Evolutionary conservation across 2,888 invertebrate species (phyloP).

Genomic region (Amblyteles armatorius): DNA sequence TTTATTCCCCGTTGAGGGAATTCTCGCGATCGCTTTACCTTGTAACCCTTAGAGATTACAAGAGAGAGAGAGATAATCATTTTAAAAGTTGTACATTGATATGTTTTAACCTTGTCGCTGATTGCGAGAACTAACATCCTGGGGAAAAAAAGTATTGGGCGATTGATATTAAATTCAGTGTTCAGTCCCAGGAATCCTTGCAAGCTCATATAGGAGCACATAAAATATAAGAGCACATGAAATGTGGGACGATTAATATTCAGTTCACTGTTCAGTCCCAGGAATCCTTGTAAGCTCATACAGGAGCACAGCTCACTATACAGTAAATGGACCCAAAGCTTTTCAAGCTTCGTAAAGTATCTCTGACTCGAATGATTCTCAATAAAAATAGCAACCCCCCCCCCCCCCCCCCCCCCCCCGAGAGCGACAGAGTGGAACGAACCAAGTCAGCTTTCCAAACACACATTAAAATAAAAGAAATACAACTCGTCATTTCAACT

Average conservation of each 20-base stretch:
- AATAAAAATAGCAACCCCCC: not conserved
- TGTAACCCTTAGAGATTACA: not conserved
- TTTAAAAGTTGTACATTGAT: not conserved
- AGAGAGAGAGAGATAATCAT: not conserved
- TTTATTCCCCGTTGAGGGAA: not conserved
- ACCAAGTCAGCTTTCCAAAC: constrained; percentile 1
- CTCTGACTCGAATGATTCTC: not conserved
- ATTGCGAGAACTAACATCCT: not conserved
- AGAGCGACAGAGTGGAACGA: not conserved
- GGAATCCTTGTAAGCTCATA: not conserved
- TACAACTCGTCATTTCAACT: not conserved
- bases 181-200: no score
- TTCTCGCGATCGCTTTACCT: not conserved
- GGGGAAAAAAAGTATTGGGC: not conserved
- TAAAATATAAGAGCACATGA: no score
- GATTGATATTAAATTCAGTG: no score
- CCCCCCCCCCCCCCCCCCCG: not conserved
- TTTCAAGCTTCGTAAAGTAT: not conserved
- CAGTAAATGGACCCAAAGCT: not conserved
- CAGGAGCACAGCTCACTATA: not conserved
- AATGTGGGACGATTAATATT: not conserved
- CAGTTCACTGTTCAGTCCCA: not conserved
- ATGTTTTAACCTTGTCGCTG: not conserved
- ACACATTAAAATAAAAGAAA: not conserved
- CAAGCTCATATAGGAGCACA: no score